Conservation (phyloP, 2,113 vertebrate genomes). For the Sakesphorus luctuosus region DNA sequence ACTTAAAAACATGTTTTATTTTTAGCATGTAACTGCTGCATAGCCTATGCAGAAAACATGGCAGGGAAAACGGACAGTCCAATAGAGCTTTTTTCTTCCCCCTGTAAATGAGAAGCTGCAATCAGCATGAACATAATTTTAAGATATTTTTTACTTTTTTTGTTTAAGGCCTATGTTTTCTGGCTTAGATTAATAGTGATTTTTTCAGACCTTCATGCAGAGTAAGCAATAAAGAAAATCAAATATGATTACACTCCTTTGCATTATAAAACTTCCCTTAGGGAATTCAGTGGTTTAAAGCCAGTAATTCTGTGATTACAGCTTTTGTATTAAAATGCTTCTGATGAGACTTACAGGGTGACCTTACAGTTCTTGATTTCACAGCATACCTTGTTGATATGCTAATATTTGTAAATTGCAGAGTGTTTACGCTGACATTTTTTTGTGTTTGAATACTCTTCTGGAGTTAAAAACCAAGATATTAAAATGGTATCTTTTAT, state of each 20-base stretch:
- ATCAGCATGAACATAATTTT: neutral
- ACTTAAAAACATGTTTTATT: neutral
- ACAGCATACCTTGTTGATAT: neutral
- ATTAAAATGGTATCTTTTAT: neutral
- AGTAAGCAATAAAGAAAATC: constrained; percentile 25
- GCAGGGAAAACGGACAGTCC: neutral
- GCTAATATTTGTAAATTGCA: constrained; percentile 51
- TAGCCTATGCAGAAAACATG: neutral
- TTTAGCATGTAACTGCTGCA: neutral
- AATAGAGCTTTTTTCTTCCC: neutral
- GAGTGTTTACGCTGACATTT: neutral
- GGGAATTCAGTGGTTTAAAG: constrained; percentile 34
- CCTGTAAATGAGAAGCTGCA: neutral
- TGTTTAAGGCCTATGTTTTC: neutral
- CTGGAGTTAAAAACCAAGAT: neutral
- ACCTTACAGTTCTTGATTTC: constrained; percentile 49
- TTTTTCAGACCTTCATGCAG: neutral
- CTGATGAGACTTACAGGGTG: constrained; percentile 29
- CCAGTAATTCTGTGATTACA: constrained; percentile 49
- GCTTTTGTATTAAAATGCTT: constrained; percentile 45
- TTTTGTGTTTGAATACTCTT: constrained; percentile 3
- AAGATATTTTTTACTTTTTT: constrained; percentile 30
- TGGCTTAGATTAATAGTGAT: constrained; percentile 8
- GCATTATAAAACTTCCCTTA: constrained; percentile 16
- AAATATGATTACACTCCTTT: constrained; percentile 27